Base-by-base conservation (phyloP, 2,888 invertebrate genomes). In the Pristionchus japonicus region DNA sequence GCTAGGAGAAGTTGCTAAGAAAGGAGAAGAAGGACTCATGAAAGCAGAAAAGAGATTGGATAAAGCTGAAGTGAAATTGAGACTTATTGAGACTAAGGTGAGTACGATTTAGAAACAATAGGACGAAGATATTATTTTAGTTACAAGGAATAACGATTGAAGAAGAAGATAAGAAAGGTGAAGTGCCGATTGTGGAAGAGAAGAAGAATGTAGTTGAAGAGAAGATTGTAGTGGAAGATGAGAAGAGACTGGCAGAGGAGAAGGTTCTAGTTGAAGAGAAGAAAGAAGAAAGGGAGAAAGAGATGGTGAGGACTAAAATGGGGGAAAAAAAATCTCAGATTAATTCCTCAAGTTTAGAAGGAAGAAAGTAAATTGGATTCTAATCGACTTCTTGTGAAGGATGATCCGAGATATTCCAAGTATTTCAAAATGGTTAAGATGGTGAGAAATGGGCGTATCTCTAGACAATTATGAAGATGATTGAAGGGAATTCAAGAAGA, bases 391-490 rank as follows among this genome's bases (percentile, higher is more conserved):
- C 40, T 89, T 17, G 88, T 91, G 34, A 91, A 90, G 27, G 90
- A 93, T n/a, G 91, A 93, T 90, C 91, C 92, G 9, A 49, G 40
- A 37, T 92, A 89, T 87, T 86, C 88, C 40, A 93, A 93, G 84
- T 93, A 93, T 87, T 93, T 92, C 89, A 93, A 93, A 89, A 93
- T 93, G 93, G 86, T 93, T 61, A 91, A 90, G 90, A 88, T 93
- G 90, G 93, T 92, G 52, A 86, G 89, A 27, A 61, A n/a, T n/a
- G n/a, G n/a, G n/a, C n/a, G n/a, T n/a, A n/a, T n/a, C n/a, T n/a
- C n/a, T 34, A 37, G 31, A 17, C 6, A 34, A 6, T 23, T 34
- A 17, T 1, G 27, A 27, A 11, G 23, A 61, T 40, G 9, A 64
- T 87, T 92, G 47, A 52, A 93, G 93, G 93, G 93, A n/a, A 90